Evolutionary conservation across 1,140 invertebrate genomes (phyloP).

Genomic region (Penaeus chinensis): DNA sequence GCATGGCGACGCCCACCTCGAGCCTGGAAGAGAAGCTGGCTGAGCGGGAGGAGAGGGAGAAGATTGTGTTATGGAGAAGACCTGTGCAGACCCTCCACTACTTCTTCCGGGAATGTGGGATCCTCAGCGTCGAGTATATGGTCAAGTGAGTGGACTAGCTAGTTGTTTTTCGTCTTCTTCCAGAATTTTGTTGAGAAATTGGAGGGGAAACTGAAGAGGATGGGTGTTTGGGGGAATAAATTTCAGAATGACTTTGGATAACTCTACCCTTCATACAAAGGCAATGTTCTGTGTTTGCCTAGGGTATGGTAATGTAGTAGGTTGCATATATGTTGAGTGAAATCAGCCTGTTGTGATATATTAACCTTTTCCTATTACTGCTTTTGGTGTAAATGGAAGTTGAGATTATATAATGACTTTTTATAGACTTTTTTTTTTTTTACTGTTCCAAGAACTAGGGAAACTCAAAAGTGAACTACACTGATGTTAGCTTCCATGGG

Average conservation of each 20-base stretch:
- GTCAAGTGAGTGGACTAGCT: slow-evolving; percentile 42
- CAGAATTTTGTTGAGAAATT: not conserved
- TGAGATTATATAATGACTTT: not conserved
- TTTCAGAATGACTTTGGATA: not conserved
- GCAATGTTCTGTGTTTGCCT: too few relatives aligned
- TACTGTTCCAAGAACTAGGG: too few relatives aligned
- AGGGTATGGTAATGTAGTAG: slow-evolving; percentile 64
- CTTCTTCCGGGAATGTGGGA: slow-evolving; percentile 79
- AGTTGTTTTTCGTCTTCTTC: not conserved
- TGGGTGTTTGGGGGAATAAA: too few relatives aligned
- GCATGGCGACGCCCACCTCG: slow-evolving; percentile 36
- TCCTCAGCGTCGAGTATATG: slow-evolving; percentile 48
- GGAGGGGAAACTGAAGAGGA: too few relatives aligned
- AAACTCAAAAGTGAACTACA: too few relatives aligned
- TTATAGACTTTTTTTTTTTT: not conserved
- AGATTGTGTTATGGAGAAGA: slow-evolving; percentile 86
- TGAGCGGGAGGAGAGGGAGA: slow-evolving; percentile 69
- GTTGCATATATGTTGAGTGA: slow-evolving; percentile 68
- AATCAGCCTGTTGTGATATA: too few relatives aligned
- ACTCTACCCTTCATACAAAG: too few relatives aligned
- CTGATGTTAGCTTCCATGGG: too few relatives aligned
- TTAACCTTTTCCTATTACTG: not conserved
- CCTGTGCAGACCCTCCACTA: slow-evolving; percentile 87
- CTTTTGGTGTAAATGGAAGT: not conserved
- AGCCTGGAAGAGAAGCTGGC: slow-evolving; percentile 57